phyloP scores from a whole-genome alignment of 2,888 invertebrate genomes.

The Apeira syringaria region DNA sequence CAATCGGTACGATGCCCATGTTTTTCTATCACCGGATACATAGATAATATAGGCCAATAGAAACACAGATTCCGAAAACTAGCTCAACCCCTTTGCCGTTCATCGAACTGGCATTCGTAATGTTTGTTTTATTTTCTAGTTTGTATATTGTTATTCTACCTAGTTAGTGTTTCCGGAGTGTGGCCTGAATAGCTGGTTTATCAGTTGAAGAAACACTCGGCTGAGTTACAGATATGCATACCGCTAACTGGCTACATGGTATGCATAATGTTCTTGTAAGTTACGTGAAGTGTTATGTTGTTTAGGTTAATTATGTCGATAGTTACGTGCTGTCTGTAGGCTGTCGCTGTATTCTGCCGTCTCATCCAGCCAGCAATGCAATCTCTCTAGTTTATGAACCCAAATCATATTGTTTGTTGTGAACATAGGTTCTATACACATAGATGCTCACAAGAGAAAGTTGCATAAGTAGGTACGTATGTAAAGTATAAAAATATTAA shows the following conservation, averaged over 20 bases:
- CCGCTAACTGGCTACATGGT: not conserved
- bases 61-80: not conserved
- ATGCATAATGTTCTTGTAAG: constrained; percentile 10
- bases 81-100: constrained; percentile 4
- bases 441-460: no score
- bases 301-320: constrained; percentile 9
- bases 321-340: constrained; percentile 5
- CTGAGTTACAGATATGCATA: constrained; percentile 6
- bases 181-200: constrained; percentile 17
- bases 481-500: no score
- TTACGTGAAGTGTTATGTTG: constrained; percentile 9
- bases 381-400: no score
- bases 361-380: no score
- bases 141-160: constrained; percentile 16
- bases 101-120: constrained; percentile 1
- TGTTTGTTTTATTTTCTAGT: constrained; percentile 14
- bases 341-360: not conserved
- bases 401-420: no score
- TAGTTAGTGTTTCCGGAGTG: constrained; percentile 19
- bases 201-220: constrained; percentile 14
- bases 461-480: no score
- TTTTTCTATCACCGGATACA: not conserved
- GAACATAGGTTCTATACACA: no score
- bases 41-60: not conserved
- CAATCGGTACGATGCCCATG: no score